Conservation (phyloP, 2,888 invertebrate genomes). For the Aporophyla nigra region DNA sequence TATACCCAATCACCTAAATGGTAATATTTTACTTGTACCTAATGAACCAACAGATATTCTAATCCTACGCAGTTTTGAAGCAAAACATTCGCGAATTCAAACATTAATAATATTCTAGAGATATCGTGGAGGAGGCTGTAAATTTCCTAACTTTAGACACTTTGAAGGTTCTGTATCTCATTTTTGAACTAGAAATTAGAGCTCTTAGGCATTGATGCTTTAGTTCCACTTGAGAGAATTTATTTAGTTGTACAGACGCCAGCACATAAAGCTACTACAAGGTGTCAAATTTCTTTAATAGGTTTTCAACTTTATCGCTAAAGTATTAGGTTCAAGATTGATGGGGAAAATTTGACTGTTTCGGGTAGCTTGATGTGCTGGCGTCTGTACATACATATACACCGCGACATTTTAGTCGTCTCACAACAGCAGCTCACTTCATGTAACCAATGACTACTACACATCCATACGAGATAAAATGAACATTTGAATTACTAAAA, state of each 20-base stretch:
- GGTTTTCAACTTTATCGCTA: too few relatives aligned
- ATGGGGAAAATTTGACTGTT: too few relatives aligned
- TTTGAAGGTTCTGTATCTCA: conserved; percentile 26
- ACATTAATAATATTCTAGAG: conserved; percentile 40
- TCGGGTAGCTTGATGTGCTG: too few relatives aligned
- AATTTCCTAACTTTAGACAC: conserved; percentile 40
- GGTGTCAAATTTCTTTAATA: too few relatives aligned
- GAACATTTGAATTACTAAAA: too few relatives aligned
- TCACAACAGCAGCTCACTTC: too few relatives aligned
- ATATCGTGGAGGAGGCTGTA: conserved; percentile 39
- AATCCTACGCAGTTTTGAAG: conserved; percentile 12
- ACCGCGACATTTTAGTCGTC: too few relatives aligned
- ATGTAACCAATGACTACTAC: too few relatives aligned
- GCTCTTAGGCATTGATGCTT: background rate
- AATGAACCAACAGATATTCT: conserved; percentile 24
- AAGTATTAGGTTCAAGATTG: too few relatives aligned
- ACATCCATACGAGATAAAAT: too few relatives aligned
- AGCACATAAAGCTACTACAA: too few relatives aligned
- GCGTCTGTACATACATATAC: too few relatives aligned
- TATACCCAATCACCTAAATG: background rate
- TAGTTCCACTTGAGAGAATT: background rate
- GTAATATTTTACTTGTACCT: conserved; percentile 24
- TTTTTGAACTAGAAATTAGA: conserved; percentile 25
- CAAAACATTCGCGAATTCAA: conserved; percentile 34
- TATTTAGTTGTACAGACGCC: background rate